Conservation (phyloP, 2,888 invertebrate genomes). For the Dynastes grantii region DNA sequence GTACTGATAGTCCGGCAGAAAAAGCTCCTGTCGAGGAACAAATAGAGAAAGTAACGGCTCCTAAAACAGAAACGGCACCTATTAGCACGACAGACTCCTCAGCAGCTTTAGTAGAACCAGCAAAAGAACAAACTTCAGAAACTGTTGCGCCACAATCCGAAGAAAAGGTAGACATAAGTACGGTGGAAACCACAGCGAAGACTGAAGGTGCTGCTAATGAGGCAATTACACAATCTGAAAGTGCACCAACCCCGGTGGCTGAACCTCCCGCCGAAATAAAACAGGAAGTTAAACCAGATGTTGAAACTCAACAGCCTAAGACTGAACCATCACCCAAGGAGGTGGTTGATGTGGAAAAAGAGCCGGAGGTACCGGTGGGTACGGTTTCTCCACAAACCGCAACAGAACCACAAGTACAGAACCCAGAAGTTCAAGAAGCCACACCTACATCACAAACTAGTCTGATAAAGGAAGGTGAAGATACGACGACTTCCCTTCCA, state of each 20-base stretch:
- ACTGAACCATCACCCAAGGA: slow-evolving; percentile 49
- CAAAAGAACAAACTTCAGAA: slow-evolving; percentile 25
- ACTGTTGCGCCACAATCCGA: slow-evolving; percentile 36
- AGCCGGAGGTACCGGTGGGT: slow-evolving; percentile 40
- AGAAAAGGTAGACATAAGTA: slow-evolving; percentile 44
- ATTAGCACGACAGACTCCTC: slow-evolving; percentile 40
- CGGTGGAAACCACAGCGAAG: slow-evolving; percentile 43
- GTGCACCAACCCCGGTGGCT: slow-evolving; percentile 40
- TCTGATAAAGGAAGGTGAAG: slow-evolving; percentile 51
- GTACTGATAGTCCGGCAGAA: slow-evolving; percentile 35
- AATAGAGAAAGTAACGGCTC: slow-evolving; percentile 44
- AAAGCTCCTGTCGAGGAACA: slow-evolving; percentile 49
- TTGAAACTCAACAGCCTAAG: slow-evolving; percentile 33
- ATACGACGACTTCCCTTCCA: slow-evolving; percentile 53
- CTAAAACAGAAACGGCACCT: slow-evolving; percentile 49
- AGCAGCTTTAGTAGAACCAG: slow-evolving; percentile 22
- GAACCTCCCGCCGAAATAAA: slow-evolving; percentile 38
- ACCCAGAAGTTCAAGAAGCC: slow-evolving; percentile 24
- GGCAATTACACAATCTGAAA: slow-evolving; percentile 47
- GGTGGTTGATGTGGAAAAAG: slow-evolving; percentile 3
- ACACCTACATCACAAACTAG: slow-evolving; percentile 47
- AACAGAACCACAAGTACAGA: slow-evolving; percentile 24
- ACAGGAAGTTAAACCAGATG: slow-evolving; percentile 41
- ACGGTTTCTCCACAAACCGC: slow-evolving; percentile 12
- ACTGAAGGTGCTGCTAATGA: slow-evolving; percentile 45